These are phyloP conservation scores for Brachyistius frenatus DNA, from an alignment of 2,113 vertebrate species.

Conservation along the genomic window DNA sequence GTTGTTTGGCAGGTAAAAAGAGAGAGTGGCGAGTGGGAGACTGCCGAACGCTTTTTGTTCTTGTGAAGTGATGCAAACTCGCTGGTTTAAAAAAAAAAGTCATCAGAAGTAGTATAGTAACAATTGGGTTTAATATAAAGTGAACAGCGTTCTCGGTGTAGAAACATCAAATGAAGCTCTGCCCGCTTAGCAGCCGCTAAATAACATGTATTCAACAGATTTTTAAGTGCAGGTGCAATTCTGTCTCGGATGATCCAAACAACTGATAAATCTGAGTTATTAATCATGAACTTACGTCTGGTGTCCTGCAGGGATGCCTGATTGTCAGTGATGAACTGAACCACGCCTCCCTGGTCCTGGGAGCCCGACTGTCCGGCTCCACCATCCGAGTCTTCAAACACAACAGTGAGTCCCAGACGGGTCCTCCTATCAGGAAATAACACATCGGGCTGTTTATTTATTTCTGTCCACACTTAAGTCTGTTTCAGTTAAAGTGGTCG, in stretches of 20 bases:
- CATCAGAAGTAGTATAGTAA: background rate
- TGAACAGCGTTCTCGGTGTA: background rate
- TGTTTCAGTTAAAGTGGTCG: no score
- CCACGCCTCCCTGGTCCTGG: constrained; percentile 93
- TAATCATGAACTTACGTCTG: background rate
- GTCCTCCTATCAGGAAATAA: background rate
- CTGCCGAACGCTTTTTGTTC: background rate
- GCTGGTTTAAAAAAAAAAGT: background rate
- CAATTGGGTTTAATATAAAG: background rate
- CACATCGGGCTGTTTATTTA: background rate
- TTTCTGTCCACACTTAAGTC: background rate
- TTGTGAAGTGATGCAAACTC: constrained; percentile 2
- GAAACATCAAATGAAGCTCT: background rate
- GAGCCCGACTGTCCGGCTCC: constrained; percentile 93
- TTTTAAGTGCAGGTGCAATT: background rate
- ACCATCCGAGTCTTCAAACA: constrained; percentile 97
- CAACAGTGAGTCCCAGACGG: constrained; percentile 90
- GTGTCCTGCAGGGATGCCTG: constrained; percentile 89
- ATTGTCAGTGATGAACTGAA: constrained; percentile 97
- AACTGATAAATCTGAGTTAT: background rate
- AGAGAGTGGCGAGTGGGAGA: background rate
- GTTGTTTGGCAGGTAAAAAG: background rate
- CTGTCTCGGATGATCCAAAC: background rate
- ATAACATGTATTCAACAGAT: background rate
- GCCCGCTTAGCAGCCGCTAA: accelerated